phyloP scores from a whole-genome alignment of 2,888 invertebrate genomes.

The Cyclophora albipunctata region DNA sequence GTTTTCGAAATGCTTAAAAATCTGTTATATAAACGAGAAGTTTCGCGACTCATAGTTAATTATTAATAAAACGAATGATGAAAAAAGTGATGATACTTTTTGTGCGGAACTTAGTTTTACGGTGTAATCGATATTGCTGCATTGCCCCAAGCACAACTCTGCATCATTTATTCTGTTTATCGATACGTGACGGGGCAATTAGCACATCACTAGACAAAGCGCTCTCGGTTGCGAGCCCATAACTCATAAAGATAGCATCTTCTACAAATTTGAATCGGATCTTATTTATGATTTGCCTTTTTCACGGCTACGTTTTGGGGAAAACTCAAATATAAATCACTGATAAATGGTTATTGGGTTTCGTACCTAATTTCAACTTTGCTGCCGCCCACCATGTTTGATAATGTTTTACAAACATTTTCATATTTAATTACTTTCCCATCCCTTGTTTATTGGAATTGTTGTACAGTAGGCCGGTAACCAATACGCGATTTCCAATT shows the following conservation, averaged over 20 bases:
- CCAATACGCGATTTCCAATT: background rate
- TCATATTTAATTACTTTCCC: slow-evolving; percentile 13
- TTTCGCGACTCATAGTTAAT: no score
- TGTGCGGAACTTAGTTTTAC: background rate
- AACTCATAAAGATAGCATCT: slow-evolving; percentile 75
- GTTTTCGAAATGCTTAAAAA: no score
- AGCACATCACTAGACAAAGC: slow-evolving; percentile 70
- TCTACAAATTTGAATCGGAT: slow-evolving; percentile 77
- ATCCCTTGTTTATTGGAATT: slow-evolving; percentile 14
- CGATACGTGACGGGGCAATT: slow-evolving; percentile 58
- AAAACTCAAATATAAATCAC: slow-evolving; percentile 70
- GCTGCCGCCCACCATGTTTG: slow-evolving; percentile 32
- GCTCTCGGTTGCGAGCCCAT: slow-evolving; percentile 71
- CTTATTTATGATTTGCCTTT: slow-evolving; percentile 76
- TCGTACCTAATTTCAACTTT: slow-evolving; percentile 55
- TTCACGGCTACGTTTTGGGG: slow-evolving; percentile 73
- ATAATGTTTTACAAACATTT: slow-evolving; percentile 26
- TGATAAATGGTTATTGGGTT: slow-evolving; percentile 66
- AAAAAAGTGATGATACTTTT: no score
- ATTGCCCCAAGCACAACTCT: background rate
- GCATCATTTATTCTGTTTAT: slow-evolving; percentile 37
- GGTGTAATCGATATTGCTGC: background rate
- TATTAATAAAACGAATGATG: no score
- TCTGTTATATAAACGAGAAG: no score
- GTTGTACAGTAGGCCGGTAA: no score